Base-by-base conservation (phyloP, 2,888 invertebrate genomes). In the Troides oblongomaculatus region DNA sequence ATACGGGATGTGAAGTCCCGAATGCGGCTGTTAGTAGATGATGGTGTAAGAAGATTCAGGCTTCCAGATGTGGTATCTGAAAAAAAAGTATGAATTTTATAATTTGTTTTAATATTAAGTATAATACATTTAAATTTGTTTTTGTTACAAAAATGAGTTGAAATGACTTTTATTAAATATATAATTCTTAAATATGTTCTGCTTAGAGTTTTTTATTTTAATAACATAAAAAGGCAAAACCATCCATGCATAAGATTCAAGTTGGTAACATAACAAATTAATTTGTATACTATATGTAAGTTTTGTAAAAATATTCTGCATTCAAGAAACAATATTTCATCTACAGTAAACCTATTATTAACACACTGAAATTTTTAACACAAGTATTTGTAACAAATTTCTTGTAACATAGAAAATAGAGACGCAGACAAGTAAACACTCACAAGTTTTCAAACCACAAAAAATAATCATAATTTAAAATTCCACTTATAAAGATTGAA, bases 51-150 rank as follows among this genome's bases (percentile, higher is more conserved):
- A 78, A 94, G 92, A 83, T 94, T 94, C 77, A 94, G 81, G 75
- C 94, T 94, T 78, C 94, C 94, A 66, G 94, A 94, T 76, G 94
- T 94, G 79, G 93, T 93, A 88, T 93, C 93, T 93, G 88, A 56
- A 72, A 64, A 12, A 17, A 59, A 14, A 56, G 60, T 21, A 23
- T 58, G 23, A 7, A 6, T 5, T 23, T 23, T 21, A 58, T 58
- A 58, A 58, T 58, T 58, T 23, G 4, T 58, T 25, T 58, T 18
- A 25, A 57, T 21, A 57, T 5, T 50, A 46, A 14, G 2, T 53
- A 18, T n/a, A 6, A 53, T 53, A 12, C 14, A 14, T 14, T 14
- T 14, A 46, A 14, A 4, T 4, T 4, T 14, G 1, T 12, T 46
- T 12, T 46, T 46, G 39, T 39, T 39, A 39, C 8, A 10, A 39